These are phyloP conservation scores for Macheiramphus alcinus DNA, from an alignment of 2,113 vertebrate species.

Conservation along the genomic window DNA sequence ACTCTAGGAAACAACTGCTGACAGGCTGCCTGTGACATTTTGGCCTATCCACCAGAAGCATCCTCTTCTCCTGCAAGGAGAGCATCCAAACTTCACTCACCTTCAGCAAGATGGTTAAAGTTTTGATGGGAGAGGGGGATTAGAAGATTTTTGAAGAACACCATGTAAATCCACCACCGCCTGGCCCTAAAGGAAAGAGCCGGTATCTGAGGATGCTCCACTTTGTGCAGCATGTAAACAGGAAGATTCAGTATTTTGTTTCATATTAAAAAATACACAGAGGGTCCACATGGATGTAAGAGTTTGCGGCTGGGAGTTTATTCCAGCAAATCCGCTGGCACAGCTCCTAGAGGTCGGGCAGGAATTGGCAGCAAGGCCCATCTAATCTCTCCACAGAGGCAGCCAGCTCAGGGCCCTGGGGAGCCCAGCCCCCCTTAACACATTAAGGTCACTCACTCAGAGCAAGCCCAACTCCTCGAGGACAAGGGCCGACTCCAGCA, in stretches of 20 bases:
- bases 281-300: background rate
- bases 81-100: background rate
- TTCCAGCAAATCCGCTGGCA: background rate
- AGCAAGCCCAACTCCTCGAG: background rate
- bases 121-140: background rate
- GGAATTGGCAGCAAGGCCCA: background rate
- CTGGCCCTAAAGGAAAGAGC: background rate
- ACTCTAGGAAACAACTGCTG: background rate
- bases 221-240: background rate
- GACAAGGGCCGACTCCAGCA: background rate
- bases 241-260: background rate
- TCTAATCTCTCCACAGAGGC: background rate
- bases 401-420: background rate
- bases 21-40: background rate
- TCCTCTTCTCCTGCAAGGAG: background rate
- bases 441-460: background rate
- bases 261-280: background rate
- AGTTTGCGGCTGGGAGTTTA: background rate
- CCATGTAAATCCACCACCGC: rapidly evolving
- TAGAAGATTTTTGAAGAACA: background rate
- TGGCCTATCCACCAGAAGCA: background rate
- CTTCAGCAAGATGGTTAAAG: background rate
- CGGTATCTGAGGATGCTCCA: background rate
- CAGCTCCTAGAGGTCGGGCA: background rate
- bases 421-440: background rate